Evolutionary conservation across 2,888 invertebrate genomes (phyloP).

Genomic region (Orthosia cruda): DNA sequence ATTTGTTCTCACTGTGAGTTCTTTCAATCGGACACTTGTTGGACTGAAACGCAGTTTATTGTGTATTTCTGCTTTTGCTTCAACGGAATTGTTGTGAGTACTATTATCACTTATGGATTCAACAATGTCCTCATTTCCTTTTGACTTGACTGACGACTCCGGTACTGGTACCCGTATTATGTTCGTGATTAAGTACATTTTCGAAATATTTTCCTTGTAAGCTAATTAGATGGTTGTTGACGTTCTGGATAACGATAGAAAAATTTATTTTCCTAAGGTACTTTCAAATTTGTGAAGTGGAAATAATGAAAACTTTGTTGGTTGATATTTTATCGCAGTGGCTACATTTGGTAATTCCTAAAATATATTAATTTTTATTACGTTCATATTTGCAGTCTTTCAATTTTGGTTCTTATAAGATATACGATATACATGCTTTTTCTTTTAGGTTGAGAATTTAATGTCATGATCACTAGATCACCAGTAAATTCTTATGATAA

Average conservation of each 20-base stretch:
- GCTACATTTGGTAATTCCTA: neutral
- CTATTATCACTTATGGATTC: slow-evolving; percentile 56
- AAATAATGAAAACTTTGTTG: slow-evolving; percentile 7
- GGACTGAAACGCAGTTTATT: slow-evolving; percentile 45
- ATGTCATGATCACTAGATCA: neutral
- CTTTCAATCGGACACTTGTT: slow-evolving; percentile 35
- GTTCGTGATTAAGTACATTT: slow-evolving; percentile 64
- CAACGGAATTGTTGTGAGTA: slow-evolving; percentile 59
- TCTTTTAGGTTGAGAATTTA: neutral
- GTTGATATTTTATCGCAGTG: neutral
- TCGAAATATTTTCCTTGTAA: slow-evolving; percentile 65
- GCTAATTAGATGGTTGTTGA: slow-evolving; percentile 45
- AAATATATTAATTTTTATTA: neutral
- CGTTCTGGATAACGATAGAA: slow-evolving; percentile 45
- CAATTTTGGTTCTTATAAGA: neutral
- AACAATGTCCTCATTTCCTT: slow-evolving; percentile 63
- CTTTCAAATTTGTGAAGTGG: slow-evolving; percentile 13
- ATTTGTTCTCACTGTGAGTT: slow-evolving; percentile 52
- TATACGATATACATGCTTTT: neutral
- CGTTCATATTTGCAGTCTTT: too few relatives aligned
- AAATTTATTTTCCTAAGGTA: slow-evolving; percentile 39
- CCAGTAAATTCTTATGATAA: neutral
- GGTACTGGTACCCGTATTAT: slow-evolving; percentile 69
- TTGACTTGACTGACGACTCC: slow-evolving; percentile 58
- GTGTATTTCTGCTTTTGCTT: slow-evolving; percentile 27